Conservation (phyloP, 2,888 invertebrate genomes). For the Chamaedrilus cognettii region DNA sequence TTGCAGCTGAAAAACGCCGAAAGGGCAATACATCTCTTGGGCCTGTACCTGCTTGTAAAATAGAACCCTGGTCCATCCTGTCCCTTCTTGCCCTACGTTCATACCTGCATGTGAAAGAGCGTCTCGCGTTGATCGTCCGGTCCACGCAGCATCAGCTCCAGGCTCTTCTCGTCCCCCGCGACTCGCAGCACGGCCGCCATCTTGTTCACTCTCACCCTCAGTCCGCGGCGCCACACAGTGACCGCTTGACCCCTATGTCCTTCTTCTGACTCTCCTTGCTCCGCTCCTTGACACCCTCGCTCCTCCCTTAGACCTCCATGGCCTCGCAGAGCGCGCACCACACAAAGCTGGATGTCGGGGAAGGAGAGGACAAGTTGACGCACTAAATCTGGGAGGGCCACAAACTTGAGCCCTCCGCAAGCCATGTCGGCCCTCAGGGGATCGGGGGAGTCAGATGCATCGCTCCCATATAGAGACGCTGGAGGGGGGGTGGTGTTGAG, state of each 20-base stretch:
- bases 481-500: not conserved
- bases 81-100: too few relatives aligned
- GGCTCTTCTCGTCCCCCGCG: not conserved
- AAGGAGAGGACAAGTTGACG: conserved; percentile 70
- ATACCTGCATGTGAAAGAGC: conserved; percentile 1
- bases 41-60: too few relatives aligned
- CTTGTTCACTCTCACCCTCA: not conserved
- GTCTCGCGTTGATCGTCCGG: not conserved
- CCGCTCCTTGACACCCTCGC: too few relatives aligned
- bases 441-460: not conserved
- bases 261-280: too few relatives aligned
- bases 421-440: conserved; percentile 56
- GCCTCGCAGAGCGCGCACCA: not conserved
- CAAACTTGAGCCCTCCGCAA: conserved; percentile 69
- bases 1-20: too few relatives aligned
- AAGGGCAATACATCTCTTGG: too few relatives aligned
- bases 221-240: not conserved
- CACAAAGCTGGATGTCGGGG: conserved; percentile 51
- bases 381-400: conserved; percentile 48
- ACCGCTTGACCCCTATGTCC: too few relatives aligned
- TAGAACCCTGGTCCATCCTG: too few relatives aligned
- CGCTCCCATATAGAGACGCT: not conserved
- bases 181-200: not conserved
- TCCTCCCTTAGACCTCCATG: too few relatives aligned
- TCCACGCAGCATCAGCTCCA: not conserved